Evolutionary conservation across 2,888 invertebrate species (phyloP).

Genomic region (Lapara coniferarum): DNA sequence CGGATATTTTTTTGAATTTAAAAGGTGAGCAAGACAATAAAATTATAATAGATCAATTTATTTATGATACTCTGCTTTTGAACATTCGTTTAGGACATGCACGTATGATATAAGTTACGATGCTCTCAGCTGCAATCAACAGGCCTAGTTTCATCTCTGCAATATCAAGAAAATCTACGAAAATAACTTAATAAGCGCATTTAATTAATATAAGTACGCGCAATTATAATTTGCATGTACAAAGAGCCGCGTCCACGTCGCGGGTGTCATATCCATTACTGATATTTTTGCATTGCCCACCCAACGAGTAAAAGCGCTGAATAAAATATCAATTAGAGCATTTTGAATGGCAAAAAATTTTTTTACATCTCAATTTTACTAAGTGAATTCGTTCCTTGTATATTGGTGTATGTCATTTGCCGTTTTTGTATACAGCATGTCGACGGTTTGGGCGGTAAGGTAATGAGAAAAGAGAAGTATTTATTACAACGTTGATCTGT

Average conservation of each 20-base stretch:
- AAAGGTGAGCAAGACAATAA: no score
- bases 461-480: slow-evolving; percentile 77
- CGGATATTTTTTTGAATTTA: no score
- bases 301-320: slow-evolving; percentile 75
- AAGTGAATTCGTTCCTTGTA: slow-evolving; percentile 70
- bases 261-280: slow-evolving; percentile 70
- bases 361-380: slow-evolving; percentile 79
- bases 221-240: slow-evolving; percentile 57
- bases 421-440: slow-evolving; percentile 68
- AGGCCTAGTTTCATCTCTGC: neutral
- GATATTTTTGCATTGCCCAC: slow-evolving; percentile 73
- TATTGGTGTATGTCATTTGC: slow-evolving; percentile 78
- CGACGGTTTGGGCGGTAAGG: slow-evolving; percentile 77
- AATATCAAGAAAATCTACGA: neutral
- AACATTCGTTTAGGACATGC: no score
- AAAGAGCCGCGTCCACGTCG: slow-evolving; percentile 54
- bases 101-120: no score
- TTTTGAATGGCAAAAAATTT: slow-evolving; percentile 66
- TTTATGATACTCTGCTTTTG: no score
- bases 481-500: slow-evolving; percentile 62
- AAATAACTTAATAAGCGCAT: slow-evolving; percentile 16
- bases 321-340: slow-evolving; percentile 82
- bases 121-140: neutral
- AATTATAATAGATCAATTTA: no score
- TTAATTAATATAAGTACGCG: slow-evolving; percentile 30